Percentiles rank a stretch among this genome's conserved stretches.
phyloP scores from a whole-genome alignment of 2,888 invertebrate genomes.

The Melinopterus prodromus region DNA sequence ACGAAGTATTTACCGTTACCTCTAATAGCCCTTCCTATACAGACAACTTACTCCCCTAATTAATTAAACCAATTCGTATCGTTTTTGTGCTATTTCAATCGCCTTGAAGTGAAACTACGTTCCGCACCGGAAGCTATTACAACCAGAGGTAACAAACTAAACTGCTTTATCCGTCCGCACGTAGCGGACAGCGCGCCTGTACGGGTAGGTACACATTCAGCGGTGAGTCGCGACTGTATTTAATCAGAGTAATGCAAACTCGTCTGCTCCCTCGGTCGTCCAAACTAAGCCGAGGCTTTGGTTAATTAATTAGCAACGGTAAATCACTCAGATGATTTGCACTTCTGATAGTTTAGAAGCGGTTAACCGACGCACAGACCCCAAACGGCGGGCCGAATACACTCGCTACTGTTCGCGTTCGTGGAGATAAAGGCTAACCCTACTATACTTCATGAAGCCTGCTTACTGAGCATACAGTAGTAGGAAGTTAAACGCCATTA shows the following conservation, averaged over 20 bases:
- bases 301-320: slow-evolving; percentile 4
- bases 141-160: not conserved
- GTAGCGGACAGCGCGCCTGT: not conserved
- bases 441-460: not conserved
- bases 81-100: not conserved
- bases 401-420: not conserved
- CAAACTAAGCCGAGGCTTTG: not conserved
- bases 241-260: not conserved
- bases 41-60: no score
- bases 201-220: not conserved
- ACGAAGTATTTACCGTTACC: no score
- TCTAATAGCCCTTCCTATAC: no score
- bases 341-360: not conserved
- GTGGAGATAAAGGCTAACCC: not conserved
- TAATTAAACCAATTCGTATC: no score
- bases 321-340: slow-evolving; percentile 4
- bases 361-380: not conserved
- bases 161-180: not conserved
- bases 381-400: not conserved
- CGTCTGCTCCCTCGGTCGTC: not conserved
- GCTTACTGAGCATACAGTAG: not conserved
- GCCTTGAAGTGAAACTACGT: not conserved
- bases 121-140: not conserved
- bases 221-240: not conserved
- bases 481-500: not conserved